phyloP scores from a whole-genome alignment of 2,888 invertebrate genomes.

The Noctua pronuba region DNA sequence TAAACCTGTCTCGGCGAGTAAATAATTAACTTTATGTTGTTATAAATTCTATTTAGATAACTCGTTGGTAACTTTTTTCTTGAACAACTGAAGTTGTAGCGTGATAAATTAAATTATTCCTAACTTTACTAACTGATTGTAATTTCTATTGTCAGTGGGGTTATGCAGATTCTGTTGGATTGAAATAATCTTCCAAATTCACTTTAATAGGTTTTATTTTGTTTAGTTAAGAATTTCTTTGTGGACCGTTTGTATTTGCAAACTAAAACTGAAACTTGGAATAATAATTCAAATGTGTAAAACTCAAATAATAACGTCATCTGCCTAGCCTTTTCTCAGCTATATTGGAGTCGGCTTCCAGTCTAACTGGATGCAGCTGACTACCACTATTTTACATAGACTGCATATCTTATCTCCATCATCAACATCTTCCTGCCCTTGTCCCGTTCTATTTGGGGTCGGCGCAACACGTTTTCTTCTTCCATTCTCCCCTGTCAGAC shows the following conservation, averaged over 20 bases:
- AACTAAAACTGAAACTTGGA: constrained; percentile 8
- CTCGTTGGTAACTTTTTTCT: constrained; percentile 56
- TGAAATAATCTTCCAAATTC: constrained; percentile 44
- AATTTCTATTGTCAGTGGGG: constrained; percentile 51
- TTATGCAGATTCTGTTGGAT: constrained; percentile 38
- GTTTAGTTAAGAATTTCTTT: constrained; percentile 25
- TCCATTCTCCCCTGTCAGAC: too few species aligned
- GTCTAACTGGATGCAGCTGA: too few species aligned
- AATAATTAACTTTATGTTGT: constrained; percentile 54
- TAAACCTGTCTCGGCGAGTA: constrained; percentile 36
- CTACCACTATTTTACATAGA: not conserved
- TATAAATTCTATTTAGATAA: constrained; percentile 57
- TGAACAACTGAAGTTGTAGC: constrained; percentile 49
- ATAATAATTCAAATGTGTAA: constrained; percentile 15
- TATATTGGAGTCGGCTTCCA: not conserved
- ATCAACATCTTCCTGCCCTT: too few species aligned
- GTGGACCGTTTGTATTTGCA: constrained; percentile 13
- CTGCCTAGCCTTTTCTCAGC: not conserved
- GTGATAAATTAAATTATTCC: constrained; percentile 58
- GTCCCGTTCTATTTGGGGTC: too few species aligned
- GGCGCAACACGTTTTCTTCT: too few species aligned
- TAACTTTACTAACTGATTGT: constrained; percentile 56
- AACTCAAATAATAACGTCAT: not conserved
- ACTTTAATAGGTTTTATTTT: constrained; percentile 32
- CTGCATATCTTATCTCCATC: not conserved